Evolutionary conservation across 2,113 vertebrate species (phyloP), one percentile per base, ranked within the genome.

Genomic region (Nyctibius bracteatus): DNA sequence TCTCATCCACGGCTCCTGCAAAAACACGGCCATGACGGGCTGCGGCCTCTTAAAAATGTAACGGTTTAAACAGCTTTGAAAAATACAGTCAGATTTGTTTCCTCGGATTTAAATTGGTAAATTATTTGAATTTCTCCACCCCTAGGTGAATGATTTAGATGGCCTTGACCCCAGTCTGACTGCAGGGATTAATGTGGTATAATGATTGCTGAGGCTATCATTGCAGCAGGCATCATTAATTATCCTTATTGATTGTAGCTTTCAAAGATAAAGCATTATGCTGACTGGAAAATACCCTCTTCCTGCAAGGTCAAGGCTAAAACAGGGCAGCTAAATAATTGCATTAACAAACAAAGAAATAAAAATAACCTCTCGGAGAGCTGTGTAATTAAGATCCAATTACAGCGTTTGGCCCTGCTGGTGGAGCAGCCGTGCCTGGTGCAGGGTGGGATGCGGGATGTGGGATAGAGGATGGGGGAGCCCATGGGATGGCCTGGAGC

Each of bases 221-320:
- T 99, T 99, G 99, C 98, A 98, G 98, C 99, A 98, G 99, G 99
- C 99, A 99, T 99, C 99, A 99, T 99, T 99, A 99, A 99, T 99
- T 99, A 99, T 99, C 99, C 98, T 99, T 99, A 99, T 99, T 99
- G 99, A 99, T 99, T 99, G 99, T 98, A 99, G 98, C 99, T 99
- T 99, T 99, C 99, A 98, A 98, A 99, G 99, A 99, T 99, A 99
- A 99, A 99, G 99, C 99, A 98, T 99, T 99, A 98, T 99, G 99
- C 99, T 99, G 99, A 99, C 99, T 99, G 99, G 98, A 99, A 99
- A 99, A 99, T 99, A 99, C 99, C 99, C 98, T 98, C 98, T 98
- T 98, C 98, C 97, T 98, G 95, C 99, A 99, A 99, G 99, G 99
- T 99, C 99, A 99, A 99, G 98, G 98, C 99, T 99, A 98, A 98